Evolutionary conservation across 1,140 invertebrate genomes (phyloP).

Genomic region (Cryptotermes secundus): DNA sequence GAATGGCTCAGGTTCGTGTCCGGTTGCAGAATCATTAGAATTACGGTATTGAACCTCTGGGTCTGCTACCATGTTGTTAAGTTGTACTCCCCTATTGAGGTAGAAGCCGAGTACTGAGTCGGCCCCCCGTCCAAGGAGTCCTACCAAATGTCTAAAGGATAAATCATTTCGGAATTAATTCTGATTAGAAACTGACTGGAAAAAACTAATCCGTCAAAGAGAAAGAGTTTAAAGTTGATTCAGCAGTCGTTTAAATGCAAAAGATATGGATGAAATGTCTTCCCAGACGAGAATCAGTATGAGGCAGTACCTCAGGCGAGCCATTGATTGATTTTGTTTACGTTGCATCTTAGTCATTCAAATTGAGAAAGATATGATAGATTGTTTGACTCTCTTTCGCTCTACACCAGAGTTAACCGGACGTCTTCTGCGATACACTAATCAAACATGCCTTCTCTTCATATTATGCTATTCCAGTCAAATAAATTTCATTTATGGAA

Average conservation of each 20-base stretch:
- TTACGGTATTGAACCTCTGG: no score
- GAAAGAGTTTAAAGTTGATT: background rate
- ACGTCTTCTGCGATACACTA: background rate
- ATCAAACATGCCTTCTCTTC: background rate
- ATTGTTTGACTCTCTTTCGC: background rate
- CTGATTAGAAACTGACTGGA: no score
- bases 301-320: background rate
- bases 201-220: background rate
- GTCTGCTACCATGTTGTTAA: no score
- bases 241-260: background rate
- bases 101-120: no score
- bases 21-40: no score
- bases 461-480: conserved; percentile 7
- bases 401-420: background rate
- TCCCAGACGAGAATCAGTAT: background rate
- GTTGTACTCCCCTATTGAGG: no score
- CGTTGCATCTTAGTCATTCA: background rate
- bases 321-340: background rate
- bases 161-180: no score
- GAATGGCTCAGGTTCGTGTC: no score
- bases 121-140: no score
- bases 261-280: background rate
- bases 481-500: background rate
- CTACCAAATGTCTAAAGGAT: no score
- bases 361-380: background rate